Evolutionary conservation across 2,888 invertebrate species (phyloP), one percentile per base, ranked within the genome.

Genomic region (Drosophila nr. perissopoda): DNA sequence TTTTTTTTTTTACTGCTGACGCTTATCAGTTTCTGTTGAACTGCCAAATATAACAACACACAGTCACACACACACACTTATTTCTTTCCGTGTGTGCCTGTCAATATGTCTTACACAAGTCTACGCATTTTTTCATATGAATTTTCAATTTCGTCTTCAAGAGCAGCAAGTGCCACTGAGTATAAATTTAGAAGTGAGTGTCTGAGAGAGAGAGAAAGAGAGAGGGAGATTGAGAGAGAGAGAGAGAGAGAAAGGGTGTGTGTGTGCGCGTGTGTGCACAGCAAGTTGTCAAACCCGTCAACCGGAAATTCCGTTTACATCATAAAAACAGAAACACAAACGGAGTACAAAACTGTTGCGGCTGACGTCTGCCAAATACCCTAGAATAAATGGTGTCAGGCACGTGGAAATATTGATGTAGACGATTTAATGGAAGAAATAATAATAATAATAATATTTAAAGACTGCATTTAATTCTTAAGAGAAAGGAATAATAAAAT

Each of bases 271-370:
- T 72, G 59, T 69, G 58, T 74, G 64, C 65, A 65, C 75, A 76
- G 73, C 74, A 74, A 82, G 82, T 91, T 89, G 88, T 88, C 88
- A 90, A 87, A 88, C 81, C 87, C 85, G 83, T 88, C 88, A 88
- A 79, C 70, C 79, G 91, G 83, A 88, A 91, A 89, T 87, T 77
- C 82, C 84, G 76, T 79, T 82, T 76, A 88, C 76, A 84, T 81
- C 85, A 82, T 78, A 75, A 74, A 88, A 77, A 72, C 56, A 57
- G 56, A 72, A 86, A 79, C 38, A 70, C 54, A 60, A 58, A 38
- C 40, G 38, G 38, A 29, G 25, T 21, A 27, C n/a, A 27, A 10
- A 38, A 29, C 16, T 27, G 27, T 57, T 18, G 2, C 51, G 18
- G 18, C n/a, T 18, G n/a, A 10, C 13, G 33, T 54, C 70, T 42